Conservation (phyloP, 2,113 vertebrate genomes). For the Cyanocitta stelleri region DNA sequence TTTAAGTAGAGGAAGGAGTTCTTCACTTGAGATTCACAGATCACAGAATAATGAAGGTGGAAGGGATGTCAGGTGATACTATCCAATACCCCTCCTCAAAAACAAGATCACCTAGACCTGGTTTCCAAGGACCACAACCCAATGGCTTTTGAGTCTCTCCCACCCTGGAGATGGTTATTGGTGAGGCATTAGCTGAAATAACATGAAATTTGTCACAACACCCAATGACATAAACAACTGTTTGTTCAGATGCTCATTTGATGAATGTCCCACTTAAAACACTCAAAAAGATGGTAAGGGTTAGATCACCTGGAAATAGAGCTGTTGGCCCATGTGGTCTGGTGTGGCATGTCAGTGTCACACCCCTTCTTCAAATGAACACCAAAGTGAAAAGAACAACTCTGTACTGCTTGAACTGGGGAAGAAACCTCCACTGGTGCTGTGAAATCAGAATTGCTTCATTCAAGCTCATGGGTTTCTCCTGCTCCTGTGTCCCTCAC, state of each 20-base stretch:
- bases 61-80: background rate
- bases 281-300: background rate
- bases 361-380: background rate
- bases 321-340: fast-evolving
- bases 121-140: background rate
- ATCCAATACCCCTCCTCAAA: background rate
- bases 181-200: background rate
- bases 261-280: background rate
- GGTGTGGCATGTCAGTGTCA: background rate
- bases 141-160: background rate
- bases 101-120: background rate
- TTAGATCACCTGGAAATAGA: background rate
- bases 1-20: background rate
- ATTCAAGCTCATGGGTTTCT: background rate
- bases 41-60: background rate
- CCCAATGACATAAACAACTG: background rate
- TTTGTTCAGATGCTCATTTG: background rate
- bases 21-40: background rate
- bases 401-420: background rate
- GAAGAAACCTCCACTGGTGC: background rate
- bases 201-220: background rate
- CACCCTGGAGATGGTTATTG: fast-evolving
- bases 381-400: background rate
- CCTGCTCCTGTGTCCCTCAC: conserved; percentile 59
- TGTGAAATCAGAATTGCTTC: background rate